A percentile compares a stretch with the other conserved stretches of the same genome.
Conservation (phyloP, 2,113 vertebrate species). For the Corapipo altera region DNA sequence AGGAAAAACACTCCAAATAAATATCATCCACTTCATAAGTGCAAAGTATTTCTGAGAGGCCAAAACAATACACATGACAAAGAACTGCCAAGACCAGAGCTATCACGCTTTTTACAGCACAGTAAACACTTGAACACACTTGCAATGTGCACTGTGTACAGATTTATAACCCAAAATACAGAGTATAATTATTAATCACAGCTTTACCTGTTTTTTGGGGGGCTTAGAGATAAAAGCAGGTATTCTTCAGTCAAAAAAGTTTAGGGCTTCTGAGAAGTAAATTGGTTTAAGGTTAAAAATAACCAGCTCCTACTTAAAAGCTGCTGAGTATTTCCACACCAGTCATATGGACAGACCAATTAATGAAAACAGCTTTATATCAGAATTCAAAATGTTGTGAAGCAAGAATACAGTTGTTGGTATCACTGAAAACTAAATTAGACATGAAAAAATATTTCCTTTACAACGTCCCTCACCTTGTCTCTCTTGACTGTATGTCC, state of each 20-base stretch:
- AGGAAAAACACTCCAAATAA: conserved; percentile 44
- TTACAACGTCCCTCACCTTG: background rate
- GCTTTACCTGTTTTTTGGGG: background rate
- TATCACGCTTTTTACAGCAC: background rate
- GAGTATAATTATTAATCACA: background rate
- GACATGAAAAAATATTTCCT: background rate
- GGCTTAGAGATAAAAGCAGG: background rate
- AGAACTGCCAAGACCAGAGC: background rate
- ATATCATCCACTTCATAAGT: background rate
- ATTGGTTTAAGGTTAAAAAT: background rate
- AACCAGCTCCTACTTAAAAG: background rate
- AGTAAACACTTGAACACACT: background rate
- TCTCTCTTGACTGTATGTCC: background rate
- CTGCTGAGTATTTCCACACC: background rate
- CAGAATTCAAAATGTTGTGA: background rate
- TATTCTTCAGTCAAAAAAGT: background rate
- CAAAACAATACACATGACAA: background rate
- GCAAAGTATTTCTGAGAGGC: background rate
- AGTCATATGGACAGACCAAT: background rate
- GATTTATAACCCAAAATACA: background rate
- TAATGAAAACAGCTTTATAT: background rate
- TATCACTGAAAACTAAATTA: background rate
- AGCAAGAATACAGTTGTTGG: background rate
- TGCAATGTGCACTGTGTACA: background rate
- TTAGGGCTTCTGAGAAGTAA: background rate